These are phyloP conservation scores for Hapalemur alaotrensis DNA, from an alignment of 2,797 vertebrate genomes.

Conservation along the genomic window DNA sequence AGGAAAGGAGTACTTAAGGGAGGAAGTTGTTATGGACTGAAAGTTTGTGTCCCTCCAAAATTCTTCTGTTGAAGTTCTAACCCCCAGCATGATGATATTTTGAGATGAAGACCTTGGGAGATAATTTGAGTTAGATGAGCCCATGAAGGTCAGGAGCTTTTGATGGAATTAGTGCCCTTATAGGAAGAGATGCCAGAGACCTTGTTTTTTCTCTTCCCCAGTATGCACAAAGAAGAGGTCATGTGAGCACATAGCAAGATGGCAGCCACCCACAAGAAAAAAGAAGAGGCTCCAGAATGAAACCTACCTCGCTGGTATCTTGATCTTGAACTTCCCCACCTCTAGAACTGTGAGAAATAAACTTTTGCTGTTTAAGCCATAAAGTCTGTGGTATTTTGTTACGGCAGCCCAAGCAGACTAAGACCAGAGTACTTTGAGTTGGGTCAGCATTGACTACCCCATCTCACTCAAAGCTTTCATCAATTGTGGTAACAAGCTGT, in stretches of 20 bases:
- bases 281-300: not conserved
- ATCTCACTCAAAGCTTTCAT: not conserved
- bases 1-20: not conserved
- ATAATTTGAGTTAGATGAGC: not conserved
- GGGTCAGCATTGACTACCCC: fast-evolving
- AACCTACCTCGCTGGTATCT: not conserved
- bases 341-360: not conserved
- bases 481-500: not conserved
- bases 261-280: not conserved
- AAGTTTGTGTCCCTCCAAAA: not conserved
- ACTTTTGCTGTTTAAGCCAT: not conserved
- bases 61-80: not conserved
- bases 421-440: not conserved
- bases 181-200: not conserved
- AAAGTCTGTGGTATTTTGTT: not conserved
- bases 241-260: not conserved
- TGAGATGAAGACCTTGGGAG: not conserved
- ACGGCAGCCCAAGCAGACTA: not conserved
- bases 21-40: not conserved
- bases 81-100: not conserved
- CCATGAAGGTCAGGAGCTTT: not conserved
- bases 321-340: not conserved
- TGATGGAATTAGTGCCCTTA: not conserved
- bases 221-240: not conserved
- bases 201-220: not conserved